Evolutionary conservation across 2,888 invertebrate genomes (phyloP).

Genomic region (Drosophila histrio): DNA sequence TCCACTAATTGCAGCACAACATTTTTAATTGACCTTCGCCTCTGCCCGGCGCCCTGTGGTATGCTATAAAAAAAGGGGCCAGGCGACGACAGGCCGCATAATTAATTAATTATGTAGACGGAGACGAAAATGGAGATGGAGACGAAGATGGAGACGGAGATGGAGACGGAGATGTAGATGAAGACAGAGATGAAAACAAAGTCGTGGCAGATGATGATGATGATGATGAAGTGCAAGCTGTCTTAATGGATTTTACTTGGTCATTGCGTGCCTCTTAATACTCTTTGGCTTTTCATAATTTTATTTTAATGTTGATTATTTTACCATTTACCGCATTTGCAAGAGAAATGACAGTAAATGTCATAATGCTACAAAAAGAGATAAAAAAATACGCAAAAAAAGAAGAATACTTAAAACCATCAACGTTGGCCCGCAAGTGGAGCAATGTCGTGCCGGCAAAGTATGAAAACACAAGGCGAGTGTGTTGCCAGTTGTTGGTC

Average conservation of each 20-base stretch:
- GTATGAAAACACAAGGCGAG: constrained; percentile 63
- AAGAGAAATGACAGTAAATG: constrained; percentile 59
- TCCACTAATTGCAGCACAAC: constrained; percentile 62
- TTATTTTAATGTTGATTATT: constrained; percentile 60
- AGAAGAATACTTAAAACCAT: constrained; percentile 37
- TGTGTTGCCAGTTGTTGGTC: constrained; percentile 25
- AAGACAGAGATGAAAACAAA: constrained; percentile 4
- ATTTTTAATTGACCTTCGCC: constrained; percentile 75
- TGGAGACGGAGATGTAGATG: constrained; percentile 14
- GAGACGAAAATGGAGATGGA: background rate
- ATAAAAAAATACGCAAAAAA: background rate
- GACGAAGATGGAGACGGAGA: constrained; percentile 11
- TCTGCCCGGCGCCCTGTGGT: constrained; percentile 39
- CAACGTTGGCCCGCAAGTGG: constrained; percentile 60
- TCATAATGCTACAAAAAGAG: constrained; percentile 41
- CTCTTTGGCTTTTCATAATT: constrained; percentile 52
- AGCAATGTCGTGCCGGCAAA: constrained; percentile 73
- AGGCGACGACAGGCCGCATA: constrained; percentile 33
- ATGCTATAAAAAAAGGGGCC: constrained; percentile 29
- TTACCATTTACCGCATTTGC: constrained; percentile 61
- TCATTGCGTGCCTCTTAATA: constrained; percentile 65
- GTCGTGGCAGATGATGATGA: constrained; percentile 1
- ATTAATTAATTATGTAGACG: constrained; percentile 28
- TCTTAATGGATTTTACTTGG: constrained; percentile 72
- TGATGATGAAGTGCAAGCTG: constrained; percentile 19